A percentile compares a stretch with the other conserved stretches of the same genome.
Evolutionary conservation across 2,797 vertebrate genomes (phyloP).

Genomic region (Myotis daubentonii): DNA sequence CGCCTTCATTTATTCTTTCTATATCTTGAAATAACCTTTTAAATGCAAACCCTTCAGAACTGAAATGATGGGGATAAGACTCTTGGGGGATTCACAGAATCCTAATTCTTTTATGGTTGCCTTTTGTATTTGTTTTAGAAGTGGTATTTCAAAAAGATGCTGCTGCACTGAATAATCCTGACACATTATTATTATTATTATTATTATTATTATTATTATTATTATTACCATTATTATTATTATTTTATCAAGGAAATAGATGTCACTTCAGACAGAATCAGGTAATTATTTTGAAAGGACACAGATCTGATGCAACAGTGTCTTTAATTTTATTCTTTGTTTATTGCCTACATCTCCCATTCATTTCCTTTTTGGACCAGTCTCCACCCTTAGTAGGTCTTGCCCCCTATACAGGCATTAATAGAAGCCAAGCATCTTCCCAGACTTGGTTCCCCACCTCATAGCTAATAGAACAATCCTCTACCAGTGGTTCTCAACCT

Average conservation of each 20-base stretch:
- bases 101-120: background rate
- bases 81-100: background rate
- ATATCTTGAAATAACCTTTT: background rate
- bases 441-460: background rate
- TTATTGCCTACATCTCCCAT: background rate
- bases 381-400: background rate
- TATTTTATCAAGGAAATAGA: background rate
- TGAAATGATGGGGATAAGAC: background rate
- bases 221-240: too few relatives aligned
- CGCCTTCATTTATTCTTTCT: background rate
- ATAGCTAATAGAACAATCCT: background rate
- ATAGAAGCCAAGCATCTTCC: background rate
- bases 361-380: background rate
- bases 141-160: conserved; percentile 41
- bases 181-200: background rate
- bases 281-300: conserved; percentile 2
- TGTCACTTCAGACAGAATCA: background rate
- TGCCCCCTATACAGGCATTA: background rate
- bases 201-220: too few relatives aligned
- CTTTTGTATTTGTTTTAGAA: conserved; percentile 1
- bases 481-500: too few relatives aligned
- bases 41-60: background rate
- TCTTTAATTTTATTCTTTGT: conserved; percentile 12
- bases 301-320: background rate
- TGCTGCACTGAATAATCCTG: background rate